These are phyloP conservation scores for Hycleus phaleratus DNA, from an alignment of 1,140 invertebrate species.

Conservation along the genomic window DNA sequence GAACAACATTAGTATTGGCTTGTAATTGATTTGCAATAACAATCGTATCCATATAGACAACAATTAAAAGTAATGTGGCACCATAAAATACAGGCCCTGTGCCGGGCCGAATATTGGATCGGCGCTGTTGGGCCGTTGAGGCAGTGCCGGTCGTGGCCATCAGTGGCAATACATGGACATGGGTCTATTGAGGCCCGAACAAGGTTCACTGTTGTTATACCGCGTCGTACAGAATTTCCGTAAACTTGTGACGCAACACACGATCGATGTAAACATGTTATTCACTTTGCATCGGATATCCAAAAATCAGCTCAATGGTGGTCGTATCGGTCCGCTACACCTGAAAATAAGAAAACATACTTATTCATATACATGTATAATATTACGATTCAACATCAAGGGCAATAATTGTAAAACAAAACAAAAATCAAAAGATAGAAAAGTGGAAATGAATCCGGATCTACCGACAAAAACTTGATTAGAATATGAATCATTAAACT, in stretches of 20 bases:
- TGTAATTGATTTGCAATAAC: conserved; percentile 8
- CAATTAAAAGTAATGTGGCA: conserved; percentile 2
- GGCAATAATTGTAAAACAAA: no score
- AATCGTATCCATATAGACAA: not conserved
- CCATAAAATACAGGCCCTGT: conserved; percentile 8
- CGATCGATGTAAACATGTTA: conserved; percentile 18
- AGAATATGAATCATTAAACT: no score
- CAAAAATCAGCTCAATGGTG: conserved; percentile 3
- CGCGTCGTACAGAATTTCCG: conserved; percentile 8
- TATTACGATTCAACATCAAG: no score
- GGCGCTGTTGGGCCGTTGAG: conserved; percentile 13
- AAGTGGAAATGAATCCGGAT: no score
- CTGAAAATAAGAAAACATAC: conserved; percentile 5
- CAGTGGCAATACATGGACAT: conserved; percentile 13
- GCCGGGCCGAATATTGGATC: conserved; percentile 15
- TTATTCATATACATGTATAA: no score
- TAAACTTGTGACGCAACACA: conserved; percentile 11
- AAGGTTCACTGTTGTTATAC: conserved; percentile 4
- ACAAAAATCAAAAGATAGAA: no score
- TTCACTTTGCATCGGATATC: conserved; percentile 8
- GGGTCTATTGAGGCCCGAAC: conserved; percentile 14
- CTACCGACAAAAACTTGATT: no score
- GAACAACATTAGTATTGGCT: conserved; percentile 1
- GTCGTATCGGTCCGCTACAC: conserved; percentile 2
- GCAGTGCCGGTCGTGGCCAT: conserved; percentile 9